Evolutionary conservation across 2,797 vertebrate species (phyloP).

Genomic region (Echeneis naucrates): DNA sequence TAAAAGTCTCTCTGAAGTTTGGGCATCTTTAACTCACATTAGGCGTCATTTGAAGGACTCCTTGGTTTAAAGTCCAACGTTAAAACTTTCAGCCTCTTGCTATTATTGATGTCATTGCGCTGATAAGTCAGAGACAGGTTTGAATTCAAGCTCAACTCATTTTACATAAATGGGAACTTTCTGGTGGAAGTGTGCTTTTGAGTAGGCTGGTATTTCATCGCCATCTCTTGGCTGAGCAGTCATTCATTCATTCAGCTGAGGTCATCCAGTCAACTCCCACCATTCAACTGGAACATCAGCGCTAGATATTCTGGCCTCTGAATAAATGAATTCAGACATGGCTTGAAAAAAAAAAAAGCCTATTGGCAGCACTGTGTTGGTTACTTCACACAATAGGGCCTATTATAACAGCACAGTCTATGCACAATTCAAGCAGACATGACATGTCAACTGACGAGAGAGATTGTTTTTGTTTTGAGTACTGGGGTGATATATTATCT

Average conservation of each 20-base stretch:
- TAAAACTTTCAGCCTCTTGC: slow-evolving; percentile 17
- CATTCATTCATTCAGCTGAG: slow-evolving; percentile 45
- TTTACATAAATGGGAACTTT: slow-evolving; percentile 20
- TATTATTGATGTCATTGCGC: background rate
- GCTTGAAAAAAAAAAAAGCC: background rate
- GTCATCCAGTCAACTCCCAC: slow-evolving; percentile 54
- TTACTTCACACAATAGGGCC: slow-evolving; percentile 33
- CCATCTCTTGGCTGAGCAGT: slow-evolving; percentile 39
- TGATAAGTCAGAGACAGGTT: slow-evolving; percentile 18
- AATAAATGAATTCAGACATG: slow-evolving; percentile 41
- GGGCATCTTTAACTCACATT: slow-evolving; percentile 29
- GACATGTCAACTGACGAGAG: slow-evolving; percentile 40
- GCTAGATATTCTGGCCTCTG: slow-evolving; percentile 46
- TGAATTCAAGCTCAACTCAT: slow-evolving; percentile 11
- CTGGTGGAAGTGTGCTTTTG: slow-evolving; percentile 23
- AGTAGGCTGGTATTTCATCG: slow-evolving; percentile 41
- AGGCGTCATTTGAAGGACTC: slow-evolving; percentile 13
- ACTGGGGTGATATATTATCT: slow-evolving; percentile 49
- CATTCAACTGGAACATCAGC: slow-evolving; percentile 32
- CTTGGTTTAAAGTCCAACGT: slow-evolving; percentile 14
- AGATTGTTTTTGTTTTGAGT: slow-evolving; percentile 39
- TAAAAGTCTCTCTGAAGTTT: slow-evolving; percentile 18
- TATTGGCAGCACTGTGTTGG: slow-evolving; percentile 36
- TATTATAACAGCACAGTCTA: slow-evolving; percentile 35
- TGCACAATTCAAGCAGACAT: slow-evolving; percentile 25